Evolutionary conservation across 1,140 invertebrate genomes (phyloP), one percentile per base, ranked within the genome.

Genomic region (Brachystomella parvula): DNA sequence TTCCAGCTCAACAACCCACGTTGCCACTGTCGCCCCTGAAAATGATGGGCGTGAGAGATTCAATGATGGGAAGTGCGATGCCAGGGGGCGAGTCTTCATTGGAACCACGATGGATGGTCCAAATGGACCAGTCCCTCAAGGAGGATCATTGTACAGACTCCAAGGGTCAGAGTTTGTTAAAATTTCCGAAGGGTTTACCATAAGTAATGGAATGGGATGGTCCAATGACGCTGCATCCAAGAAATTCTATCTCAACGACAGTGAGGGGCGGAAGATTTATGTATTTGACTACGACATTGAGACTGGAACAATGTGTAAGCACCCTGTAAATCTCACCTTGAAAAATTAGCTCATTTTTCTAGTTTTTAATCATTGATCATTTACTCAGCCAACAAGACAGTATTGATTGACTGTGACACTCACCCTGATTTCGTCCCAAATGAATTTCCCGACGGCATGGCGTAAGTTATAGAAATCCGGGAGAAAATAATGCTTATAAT

Each of bases 161-260:
- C 47, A 68, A 35, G 33, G 35, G 1, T 28, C 28, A 2, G 35
- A 2, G 2, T 56, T 68, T 60, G 30, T 53, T 19, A 29, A 59
- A 60, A 1, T 64, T 2, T 6, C 53, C 12, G 24, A 19, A 21
- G 66, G 66, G 2, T 64, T 56, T 30, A 28, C 32, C 12, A 59
- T 68, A 17, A 59, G 61, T 3, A 68, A 68, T 64, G 66, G 66
- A 9, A 68, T 68, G 62, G 56, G 49, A 2, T 68, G 61, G 61
- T 59, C 61, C 3, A 68, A 68, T 60, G 66, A 68, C 35, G n/a
- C 33, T 21, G 47, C 31, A 35, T 21, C 44, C 21, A 64, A 44
- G 17, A 64, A 63, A 35, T 30, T 68, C 19, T 68, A 64, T 35
- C 60, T 68, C 19, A 68, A 68, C 49, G 66, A 68, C 32, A 64